A percentile compares a stretch with the other conserved stretches of the same genome.
Evolutionary conservation across 2,797 vertebrate species (phyloP).

Genomic region (Clarias laeviceps): DNA sequence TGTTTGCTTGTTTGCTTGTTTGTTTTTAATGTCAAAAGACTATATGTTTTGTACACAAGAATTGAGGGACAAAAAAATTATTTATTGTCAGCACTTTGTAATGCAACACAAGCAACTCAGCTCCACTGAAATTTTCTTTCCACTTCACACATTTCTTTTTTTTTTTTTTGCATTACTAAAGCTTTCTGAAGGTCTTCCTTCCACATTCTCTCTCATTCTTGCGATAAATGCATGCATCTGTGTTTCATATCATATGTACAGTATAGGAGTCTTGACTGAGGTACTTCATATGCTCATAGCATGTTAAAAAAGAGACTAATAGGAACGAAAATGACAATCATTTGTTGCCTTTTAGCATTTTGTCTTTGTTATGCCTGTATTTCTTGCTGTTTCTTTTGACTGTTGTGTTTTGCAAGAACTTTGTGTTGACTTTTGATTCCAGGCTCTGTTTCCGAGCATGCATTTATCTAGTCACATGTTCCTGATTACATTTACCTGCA

Average conservation of each 20-base stretch:
- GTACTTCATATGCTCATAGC: background rate
- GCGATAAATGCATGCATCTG: no score
- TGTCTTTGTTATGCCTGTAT: no score
- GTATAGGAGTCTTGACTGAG: background rate
- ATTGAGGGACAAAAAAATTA: background rate
- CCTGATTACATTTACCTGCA: no score
- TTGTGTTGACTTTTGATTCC: no score
- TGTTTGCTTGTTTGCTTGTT: no score
- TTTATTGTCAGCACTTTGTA: background rate
- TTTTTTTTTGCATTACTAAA: background rate
- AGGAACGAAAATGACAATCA: background rate
- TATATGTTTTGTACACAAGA: background rate
- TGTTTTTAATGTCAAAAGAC: no score
- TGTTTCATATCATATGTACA: background rate
- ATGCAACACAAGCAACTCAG: background rate
- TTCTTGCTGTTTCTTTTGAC: no score
- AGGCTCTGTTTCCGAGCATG: no score
- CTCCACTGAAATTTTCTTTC: background rate
- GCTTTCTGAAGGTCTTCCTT: background rate
- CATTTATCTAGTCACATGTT: no score
- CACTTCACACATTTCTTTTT: background rate
- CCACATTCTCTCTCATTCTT: background rate
- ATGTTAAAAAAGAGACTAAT: background rate
- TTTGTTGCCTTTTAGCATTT: background rate
- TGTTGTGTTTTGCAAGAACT: no score